A percentile compares a stretch with the other conserved stretches of the same genome.
phyloP scores from a whole-genome alignment of 35 echinoderm and acorn worm genomes.

The Ophiothrix spiculata region DNA sequence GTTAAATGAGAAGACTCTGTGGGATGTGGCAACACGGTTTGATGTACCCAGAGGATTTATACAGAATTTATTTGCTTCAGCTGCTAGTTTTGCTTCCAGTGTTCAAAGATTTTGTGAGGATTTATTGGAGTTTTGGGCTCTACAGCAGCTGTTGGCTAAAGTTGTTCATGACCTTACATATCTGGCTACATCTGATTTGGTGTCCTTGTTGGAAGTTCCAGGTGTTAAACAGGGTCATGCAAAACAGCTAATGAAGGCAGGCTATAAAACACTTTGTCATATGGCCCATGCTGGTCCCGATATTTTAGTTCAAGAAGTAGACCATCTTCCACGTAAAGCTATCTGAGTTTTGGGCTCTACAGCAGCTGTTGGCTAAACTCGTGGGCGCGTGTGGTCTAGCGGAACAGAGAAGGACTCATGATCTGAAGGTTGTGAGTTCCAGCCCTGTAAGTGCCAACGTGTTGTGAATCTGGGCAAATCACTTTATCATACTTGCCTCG shows the following conservation, averaged over 20 bases:
- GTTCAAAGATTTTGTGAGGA: slow-evolving; percentile 87
- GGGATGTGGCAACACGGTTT: slow-evolving; percentile 74
- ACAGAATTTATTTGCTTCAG: slow-evolving; percentile 67
- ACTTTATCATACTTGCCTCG: too few species aligned
- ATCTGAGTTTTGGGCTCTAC: slow-evolving; percentile 84
- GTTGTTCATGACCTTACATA: slow-evolving; percentile 83
- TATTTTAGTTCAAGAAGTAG: slow-evolving; percentile 41
- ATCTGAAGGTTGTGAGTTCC: too few species aligned
- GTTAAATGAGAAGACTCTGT: slow-evolving; percentile 67
- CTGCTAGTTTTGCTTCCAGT: slow-evolving; percentile 85
- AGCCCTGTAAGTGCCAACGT: too few species aligned
- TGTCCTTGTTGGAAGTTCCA: slow-evolving; percentile 79
- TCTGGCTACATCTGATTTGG: slow-evolving; percentile 70
- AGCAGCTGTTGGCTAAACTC: slow-evolving; percentile 76
- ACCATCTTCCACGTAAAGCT: slow-evolving; percentile 71
- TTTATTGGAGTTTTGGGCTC: slow-evolving; percentile 85
- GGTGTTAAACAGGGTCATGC: slow-evolving; percentile 93
- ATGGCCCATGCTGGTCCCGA: slow-evolving; percentile 64
- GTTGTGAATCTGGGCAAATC: too few species aligned
- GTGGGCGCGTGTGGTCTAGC: too few species aligned
- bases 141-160: slow-evolving; percentile 77
- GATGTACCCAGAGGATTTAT: slow-evolving; percentile 74
- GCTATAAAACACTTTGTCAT: slow-evolving; percentile 81
- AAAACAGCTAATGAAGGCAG: slow-evolving; percentile 74
- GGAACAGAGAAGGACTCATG: too few species aligned